Evolutionary conservation across 2,797 vertebrate genomes (phyloP).

Genomic region (Onychomys leucogaster): DNA sequence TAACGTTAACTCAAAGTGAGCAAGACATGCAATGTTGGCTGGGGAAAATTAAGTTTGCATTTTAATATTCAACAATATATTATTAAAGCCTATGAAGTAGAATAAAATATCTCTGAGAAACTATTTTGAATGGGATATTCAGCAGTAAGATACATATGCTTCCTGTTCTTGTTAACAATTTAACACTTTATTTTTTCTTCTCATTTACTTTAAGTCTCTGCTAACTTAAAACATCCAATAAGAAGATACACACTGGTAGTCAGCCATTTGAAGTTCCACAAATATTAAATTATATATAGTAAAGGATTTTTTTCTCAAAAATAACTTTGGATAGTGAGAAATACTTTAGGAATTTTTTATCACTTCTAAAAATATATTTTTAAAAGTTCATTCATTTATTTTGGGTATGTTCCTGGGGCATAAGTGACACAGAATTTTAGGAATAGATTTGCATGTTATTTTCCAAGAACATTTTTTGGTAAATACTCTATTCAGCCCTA

Average conservation of each 20-base stretch:
- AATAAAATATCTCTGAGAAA: slow-evolving; percentile 21
- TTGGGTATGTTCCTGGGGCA: slow-evolving; percentile 23
- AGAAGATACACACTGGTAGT: not conserved
- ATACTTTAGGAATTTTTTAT: slow-evolving; percentile 17
- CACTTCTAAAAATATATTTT: not conserved
- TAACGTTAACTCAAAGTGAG: slow-evolving; percentile 21
- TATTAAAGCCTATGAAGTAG: not conserved
- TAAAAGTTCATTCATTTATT: not conserved
- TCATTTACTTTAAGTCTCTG: not conserved
- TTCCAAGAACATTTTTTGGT: not conserved
- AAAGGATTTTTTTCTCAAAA: slow-evolving; percentile 35
- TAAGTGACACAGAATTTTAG: slow-evolving; percentile 1
- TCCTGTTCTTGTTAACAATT: slow-evolving; percentile 39
- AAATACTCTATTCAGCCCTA: not conserved
- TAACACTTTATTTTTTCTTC: slow-evolving; percentile 20
- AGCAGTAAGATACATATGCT: not conserved
- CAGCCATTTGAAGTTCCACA: slow-evolving; percentile 34
- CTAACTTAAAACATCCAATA: slow-evolving; percentile 49
- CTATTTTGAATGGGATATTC: not conserved
- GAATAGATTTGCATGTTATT: not conserved
- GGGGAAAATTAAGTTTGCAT: slow-evolving; percentile 55
- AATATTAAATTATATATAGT: not conserved
- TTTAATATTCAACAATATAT: slow-evolving; percentile 44
- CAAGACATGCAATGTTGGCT: not conserved
- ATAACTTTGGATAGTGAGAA: slow-evolving; percentile 23